These are phyloP conservation scores for Dysmachus trigonus DNA, from an alignment of 2,888 invertebrate species.

Conservation along the genomic window DNA sequence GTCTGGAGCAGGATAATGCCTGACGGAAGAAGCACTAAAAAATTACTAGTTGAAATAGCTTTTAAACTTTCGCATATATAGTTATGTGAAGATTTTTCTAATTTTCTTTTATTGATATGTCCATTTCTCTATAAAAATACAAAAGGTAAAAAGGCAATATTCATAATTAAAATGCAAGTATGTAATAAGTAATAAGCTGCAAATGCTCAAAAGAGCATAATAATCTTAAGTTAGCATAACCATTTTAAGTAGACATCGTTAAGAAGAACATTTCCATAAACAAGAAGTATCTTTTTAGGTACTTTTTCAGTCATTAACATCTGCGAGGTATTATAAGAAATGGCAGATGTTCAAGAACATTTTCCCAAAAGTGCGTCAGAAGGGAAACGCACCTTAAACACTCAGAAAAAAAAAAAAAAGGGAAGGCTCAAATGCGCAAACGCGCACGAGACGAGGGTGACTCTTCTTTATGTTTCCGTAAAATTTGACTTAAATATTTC, in stretches of 20 bases:
- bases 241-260: neutral
- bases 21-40: too few relatives aligned
- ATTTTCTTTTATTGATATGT: too few relatives aligned
- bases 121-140: too few relatives aligned
- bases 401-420: neutral
- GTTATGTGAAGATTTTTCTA: too few relatives aligned
- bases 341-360: neutral
- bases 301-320: neutral
- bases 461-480: neutral
- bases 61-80: too few relatives aligned
- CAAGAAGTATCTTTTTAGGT: neutral
- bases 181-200: neutral
- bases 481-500: neutral
- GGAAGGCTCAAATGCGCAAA: neutral
- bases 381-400: neutral
- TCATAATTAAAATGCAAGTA: neutral
- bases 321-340: neutral
- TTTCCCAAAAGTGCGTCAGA: neutral
- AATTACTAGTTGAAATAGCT: too few relatives aligned
- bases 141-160: too few relatives aligned
- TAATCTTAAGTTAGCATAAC: neutral
- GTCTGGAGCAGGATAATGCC: too few relatives aligned
- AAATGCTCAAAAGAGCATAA: neutral
- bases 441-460: neutral
- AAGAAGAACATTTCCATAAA: neutral